These are phyloP conservation scores for Diadema setosum DNA, from an alignment of 35 echinoderm and acorn worm species.

Conservation along the genomic window DNA sequence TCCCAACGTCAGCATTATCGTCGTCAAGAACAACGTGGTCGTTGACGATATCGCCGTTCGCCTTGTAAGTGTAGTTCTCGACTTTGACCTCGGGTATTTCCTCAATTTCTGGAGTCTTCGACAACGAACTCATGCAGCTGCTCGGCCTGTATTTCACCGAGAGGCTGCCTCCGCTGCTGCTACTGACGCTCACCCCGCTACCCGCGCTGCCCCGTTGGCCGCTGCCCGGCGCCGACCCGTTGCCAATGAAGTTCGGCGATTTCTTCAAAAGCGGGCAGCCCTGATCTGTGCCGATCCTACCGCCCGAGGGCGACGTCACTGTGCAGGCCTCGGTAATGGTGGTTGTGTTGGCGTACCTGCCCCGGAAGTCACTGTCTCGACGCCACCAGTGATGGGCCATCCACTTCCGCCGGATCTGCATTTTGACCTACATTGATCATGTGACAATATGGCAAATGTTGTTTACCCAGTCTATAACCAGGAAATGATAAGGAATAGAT, in stretches of 20 bases:
- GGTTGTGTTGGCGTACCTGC: constrained; percentile 49
- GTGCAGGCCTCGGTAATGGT: constrained; percentile 49
- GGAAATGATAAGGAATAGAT: too few species aligned
- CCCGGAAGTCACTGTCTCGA: constrained; percentile 31
- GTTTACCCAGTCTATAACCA: too few species aligned
- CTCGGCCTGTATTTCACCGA: not conserved
- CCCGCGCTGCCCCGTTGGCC: not conserved
- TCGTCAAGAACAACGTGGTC: not conserved
- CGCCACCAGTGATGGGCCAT: constrained; percentile 44
- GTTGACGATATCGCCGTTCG: not conserved
- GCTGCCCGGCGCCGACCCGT: not conserved
- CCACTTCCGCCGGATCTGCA: constrained; percentile 60
- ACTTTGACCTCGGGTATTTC: not conserved
- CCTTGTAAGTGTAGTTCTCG: not conserved
- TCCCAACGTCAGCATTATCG: not conserved
- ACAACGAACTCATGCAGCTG: not conserved
- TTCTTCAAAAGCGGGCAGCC: constrained; percentile 44
- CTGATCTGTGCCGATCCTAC: constrained; percentile 9
- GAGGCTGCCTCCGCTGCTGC: not conserved
- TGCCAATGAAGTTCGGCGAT: constrained; percentile 24
- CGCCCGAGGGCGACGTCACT: not conserved
- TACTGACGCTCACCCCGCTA: not conserved
- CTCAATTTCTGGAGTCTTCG: constrained; percentile 5
- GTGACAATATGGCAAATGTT: too few species aligned
- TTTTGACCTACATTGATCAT: constrained; percentile 43